phyloP scores from a whole-genome alignment of 2,113 vertebrate genomes.

The Orcinus orca region DNA sequence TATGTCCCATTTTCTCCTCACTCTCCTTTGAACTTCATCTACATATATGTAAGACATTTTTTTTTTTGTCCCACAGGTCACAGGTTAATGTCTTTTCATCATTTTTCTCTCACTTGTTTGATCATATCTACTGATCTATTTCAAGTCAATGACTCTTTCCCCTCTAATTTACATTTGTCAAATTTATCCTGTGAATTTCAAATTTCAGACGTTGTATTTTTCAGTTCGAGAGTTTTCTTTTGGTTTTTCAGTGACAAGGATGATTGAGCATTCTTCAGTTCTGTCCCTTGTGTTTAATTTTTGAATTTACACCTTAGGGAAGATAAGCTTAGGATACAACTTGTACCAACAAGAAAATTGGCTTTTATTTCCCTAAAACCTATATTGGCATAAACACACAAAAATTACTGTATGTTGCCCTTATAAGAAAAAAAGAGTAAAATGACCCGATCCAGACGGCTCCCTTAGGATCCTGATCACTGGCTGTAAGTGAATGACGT shows the following conservation, averaged over 20 bases:
- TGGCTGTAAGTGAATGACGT: neutral
- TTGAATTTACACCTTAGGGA: neutral
- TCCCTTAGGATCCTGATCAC: neutral
- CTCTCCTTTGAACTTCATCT: neutral
- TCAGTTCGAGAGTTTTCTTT: neutral
- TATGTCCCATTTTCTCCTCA: neutral
- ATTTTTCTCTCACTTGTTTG: neutral
- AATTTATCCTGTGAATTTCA: neutral
- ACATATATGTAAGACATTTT: neutral
- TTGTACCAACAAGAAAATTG: neutral
- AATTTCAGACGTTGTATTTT: neutral
- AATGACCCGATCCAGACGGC: neutral
- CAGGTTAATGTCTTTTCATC: neutral
- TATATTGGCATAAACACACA: neutral
- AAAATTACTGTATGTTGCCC: neutral
- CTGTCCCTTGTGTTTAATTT: neutral
- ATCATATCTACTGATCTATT: neutral
- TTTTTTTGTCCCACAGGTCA: neutral
- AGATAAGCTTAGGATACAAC: neutral
- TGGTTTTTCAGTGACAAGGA: neutral
- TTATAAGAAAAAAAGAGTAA: neutral
- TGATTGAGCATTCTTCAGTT: neutral
- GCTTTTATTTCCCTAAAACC: neutral
- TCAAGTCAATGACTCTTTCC: neutral
- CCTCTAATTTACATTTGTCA: neutral